Evolutionary conservation across 2,797 vertebrate genomes (phyloP).

Genomic region (Eutrigla gurnardus): DNA sequence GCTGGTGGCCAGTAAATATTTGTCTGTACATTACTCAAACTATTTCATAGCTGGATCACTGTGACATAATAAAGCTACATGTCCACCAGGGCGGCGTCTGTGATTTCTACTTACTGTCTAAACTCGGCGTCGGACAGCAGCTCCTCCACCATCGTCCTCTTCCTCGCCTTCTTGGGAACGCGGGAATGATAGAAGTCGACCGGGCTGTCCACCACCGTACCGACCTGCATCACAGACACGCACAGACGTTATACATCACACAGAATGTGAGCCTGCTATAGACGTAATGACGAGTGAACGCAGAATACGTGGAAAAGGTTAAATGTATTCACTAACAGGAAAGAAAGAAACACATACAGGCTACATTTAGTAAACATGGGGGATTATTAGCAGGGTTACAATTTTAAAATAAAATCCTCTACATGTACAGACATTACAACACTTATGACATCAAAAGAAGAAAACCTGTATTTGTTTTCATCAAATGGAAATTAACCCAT

Average conservation of each 20-base stretch:
- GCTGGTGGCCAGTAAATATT: not conserved
- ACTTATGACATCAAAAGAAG: too few species aligned
- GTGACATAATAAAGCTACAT: not conserved
- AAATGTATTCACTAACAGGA: too few species aligned
- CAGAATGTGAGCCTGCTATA: too few species aligned
- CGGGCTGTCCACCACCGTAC: constrained; percentile 92
- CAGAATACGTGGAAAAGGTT: too few species aligned
- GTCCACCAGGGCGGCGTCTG: not conserved
- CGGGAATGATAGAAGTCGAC: constrained; percentile 96
- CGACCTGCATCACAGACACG: constrained; percentile 82
- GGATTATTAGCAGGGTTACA: too few species aligned
- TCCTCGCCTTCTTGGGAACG: constrained; percentile 93
- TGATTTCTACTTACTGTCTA: constrained; percentile 87
- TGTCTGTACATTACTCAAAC: not conserved
- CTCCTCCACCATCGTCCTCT: constrained; percentile 97
- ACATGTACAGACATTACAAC: too few species aligned
- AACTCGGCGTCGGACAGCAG: constrained; percentile 94
- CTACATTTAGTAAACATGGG: too few species aligned
- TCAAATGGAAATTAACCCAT: not conserved
- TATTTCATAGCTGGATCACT: not conserved
- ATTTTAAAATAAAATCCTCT: too few species aligned
- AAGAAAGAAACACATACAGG: too few species aligned
- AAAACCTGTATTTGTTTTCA: too few species aligned
- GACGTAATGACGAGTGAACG: too few species aligned
- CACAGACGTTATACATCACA: not conserved